Percentiles rank a stretch among this genome's conserved stretches.
phyloP scores from a whole-genome alignment of 2,888 invertebrate species.

The Brachypalpus laphriformis region DNA sequence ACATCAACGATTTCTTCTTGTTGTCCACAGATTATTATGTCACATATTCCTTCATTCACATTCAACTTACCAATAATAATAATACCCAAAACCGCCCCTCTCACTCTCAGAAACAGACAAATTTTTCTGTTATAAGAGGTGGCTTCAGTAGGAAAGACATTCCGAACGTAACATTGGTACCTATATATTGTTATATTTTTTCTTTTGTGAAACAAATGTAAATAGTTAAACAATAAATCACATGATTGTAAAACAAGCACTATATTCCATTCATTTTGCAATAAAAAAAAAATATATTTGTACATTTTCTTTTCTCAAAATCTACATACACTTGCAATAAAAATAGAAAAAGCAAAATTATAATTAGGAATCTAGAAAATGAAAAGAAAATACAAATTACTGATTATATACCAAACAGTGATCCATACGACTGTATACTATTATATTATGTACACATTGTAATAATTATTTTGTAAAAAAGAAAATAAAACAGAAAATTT shows the following conservation, averaged over 20 bases:
- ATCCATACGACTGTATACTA: slow-evolving; percentile 73
- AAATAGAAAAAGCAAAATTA: slow-evolving; percentile 22
- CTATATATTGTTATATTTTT: slow-evolving; percentile 66
- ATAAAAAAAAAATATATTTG: slow-evolving; percentile 20
- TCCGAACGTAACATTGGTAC: slow-evolving; percentile 73
- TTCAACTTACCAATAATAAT: not conserved
- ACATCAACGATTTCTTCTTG: not conserved
- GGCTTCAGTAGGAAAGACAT: slow-evolving; percentile 62
- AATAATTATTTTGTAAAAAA: slow-evolving; percentile 67
- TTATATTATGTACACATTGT: slow-evolving; percentile 68
- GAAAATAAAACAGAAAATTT: slow-evolving; percentile 35
- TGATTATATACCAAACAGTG: slow-evolving; percentile 71
- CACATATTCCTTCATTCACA: not conserved
- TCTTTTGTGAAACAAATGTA: slow-evolving; percentile 62
- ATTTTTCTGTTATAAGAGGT: not conserved
- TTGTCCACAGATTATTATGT: not conserved
- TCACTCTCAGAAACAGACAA: not conserved
- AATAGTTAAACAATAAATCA: slow-evolving; percentile 47
- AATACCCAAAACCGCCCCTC: not conserved
- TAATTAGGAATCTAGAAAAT: slow-evolving; percentile 51
- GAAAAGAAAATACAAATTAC: slow-evolving; percentile 22
- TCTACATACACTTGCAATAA: slow-evolving; percentile 60
- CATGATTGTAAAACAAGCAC: slow-evolving; percentile 23
- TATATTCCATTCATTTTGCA: slow-evolving; percentile 59
- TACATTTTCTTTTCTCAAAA: slow-evolving; percentile 38